phyloP scores from a whole-genome alignment of 2,797 vertebrate genomes.

The Eulemur coronatus region DNA sequence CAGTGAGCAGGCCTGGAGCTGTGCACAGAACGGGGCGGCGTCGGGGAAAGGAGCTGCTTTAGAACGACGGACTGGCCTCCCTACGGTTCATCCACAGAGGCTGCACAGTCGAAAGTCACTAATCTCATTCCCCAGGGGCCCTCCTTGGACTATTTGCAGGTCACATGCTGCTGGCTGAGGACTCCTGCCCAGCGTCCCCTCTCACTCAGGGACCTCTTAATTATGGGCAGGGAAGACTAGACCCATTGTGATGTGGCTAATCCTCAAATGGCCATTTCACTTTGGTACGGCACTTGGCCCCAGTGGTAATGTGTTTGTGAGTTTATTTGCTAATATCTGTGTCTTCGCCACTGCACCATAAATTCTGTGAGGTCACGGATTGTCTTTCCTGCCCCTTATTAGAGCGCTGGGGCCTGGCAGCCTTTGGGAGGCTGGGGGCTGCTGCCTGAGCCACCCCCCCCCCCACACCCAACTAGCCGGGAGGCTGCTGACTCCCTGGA shows the following conservation, averaged over 20 bases:
- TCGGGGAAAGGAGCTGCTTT: neutral
- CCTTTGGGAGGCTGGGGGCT: neutral
- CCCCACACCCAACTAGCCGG: neutral
- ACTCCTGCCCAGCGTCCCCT: neutral
- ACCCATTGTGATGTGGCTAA: rapidly evolving
- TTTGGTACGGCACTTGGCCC: too few relatives aligned
- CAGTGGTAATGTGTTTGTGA: neutral
- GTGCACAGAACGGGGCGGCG: neutral
- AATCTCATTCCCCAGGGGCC: neutral
- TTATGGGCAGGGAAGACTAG: neutral
- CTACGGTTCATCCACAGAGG: neutral
- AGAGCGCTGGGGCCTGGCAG: neutral
- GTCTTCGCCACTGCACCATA: neutral
- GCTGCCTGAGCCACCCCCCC: neutral
- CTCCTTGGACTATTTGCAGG: neutral
- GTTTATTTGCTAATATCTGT: neutral
- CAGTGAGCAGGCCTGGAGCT: neutral
- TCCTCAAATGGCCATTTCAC: neutral
- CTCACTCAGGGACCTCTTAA: neutral
- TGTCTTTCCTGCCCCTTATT: neutral
- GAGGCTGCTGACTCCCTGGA: neutral
- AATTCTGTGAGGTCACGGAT: neutral
- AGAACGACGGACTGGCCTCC: neutral
- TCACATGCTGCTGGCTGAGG: neutral
- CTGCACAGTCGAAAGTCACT: neutral